Evolutionary conservation across 2,797 vertebrate genomes (phyloP).

Genomic region (Naso thynnoides): DNA sequence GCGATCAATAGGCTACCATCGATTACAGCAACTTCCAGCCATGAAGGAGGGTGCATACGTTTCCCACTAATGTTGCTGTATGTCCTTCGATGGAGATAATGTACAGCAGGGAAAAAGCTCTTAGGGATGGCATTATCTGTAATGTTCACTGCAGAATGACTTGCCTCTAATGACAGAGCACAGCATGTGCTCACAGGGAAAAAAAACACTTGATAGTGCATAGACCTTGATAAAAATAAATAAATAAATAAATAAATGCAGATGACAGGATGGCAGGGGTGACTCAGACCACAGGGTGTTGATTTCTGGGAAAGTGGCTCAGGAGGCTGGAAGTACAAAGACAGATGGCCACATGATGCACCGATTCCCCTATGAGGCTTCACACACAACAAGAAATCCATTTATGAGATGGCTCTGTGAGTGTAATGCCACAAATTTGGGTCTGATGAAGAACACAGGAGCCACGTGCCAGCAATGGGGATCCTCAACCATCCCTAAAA

Average conservation of each 20-base stretch:
- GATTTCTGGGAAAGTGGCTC: slow-evolving; percentile 75
- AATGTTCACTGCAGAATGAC: slow-evolving; percentile 48
- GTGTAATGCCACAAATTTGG: slow-evolving; percentile 73
- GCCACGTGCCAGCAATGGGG: slow-evolving; percentile 54
- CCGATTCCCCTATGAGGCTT: slow-evolving; percentile 59
- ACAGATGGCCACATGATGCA: slow-evolving; percentile 74
- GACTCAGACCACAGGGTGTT: slow-evolving; percentile 70
- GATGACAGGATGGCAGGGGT: slow-evolving; percentile 54
- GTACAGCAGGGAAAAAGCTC: slow-evolving; percentile 31
- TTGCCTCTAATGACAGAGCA: slow-evolving; percentile 48
- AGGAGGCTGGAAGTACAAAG: slow-evolving; percentile 64
- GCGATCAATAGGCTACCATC: slow-evolving; percentile 25
- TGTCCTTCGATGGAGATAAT: slow-evolving; percentile 41
- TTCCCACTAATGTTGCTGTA: slow-evolving; percentile 3
- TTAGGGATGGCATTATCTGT: slow-evolving; percentile 23
- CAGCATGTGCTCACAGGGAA: slow-evolving; percentile 34
- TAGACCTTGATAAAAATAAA: slow-evolving; percentile 33
- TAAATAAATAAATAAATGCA: slow-evolving; percentile 26
- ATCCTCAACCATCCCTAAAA: slow-evolving; percentile 68
- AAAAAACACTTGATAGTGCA: slow-evolving; percentile 32
- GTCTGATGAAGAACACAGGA: slow-evolving; percentile 74
- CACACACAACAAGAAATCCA: slow-evolving; percentile 74
- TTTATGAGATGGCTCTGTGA: slow-evolving; percentile 72
- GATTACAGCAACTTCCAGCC: slow-evolving; percentile 19
- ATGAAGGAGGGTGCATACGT: slow-evolving; percentile 18